phyloP scores from a whole-genome alignment of 2,113 vertebrate genomes.

The Seriola quinqueradiata region DNA sequence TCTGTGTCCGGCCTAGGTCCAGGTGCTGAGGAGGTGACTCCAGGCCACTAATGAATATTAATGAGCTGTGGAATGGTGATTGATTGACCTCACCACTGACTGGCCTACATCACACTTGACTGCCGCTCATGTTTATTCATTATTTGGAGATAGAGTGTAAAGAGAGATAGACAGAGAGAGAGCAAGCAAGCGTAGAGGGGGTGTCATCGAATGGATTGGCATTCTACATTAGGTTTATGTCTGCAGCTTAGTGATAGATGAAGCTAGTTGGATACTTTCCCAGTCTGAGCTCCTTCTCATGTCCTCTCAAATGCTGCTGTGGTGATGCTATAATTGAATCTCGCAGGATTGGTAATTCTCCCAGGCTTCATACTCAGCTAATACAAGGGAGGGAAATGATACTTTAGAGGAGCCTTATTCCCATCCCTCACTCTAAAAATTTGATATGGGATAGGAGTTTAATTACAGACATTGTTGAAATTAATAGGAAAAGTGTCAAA shows the following conservation, averaged over 20 bases:
- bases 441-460: conserved; percentile 71
- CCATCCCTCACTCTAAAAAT: conserved; percentile 62
- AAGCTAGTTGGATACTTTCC: conserved; percentile 75
- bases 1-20: conserved; percentile 71
- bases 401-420: conserved; percentile 71
- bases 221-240: conserved; percentile 77
- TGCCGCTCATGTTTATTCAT: conserved; percentile 85
- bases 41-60: conserved; percentile 83
- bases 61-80: conserved; percentile 81
- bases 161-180: conserved; percentile 39
- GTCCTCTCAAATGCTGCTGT: conserved; percentile 74
- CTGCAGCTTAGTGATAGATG: conserved; percentile 80
- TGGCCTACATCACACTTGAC: conserved; percentile 80
- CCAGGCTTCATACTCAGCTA: conserved; percentile 70
- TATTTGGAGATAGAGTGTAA: conserved; percentile 72
- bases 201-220: conserved; percentile 72
- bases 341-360: conserved; percentile 80
- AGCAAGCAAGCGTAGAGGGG: conserved; percentile 26
- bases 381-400: conserved; percentile 70
- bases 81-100: conserved; percentile 82
- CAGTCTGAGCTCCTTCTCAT: conserved; percentile 73
- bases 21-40: conserved; percentile 80
- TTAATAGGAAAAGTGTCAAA: conserved; percentile 77
- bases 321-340: conserved; percentile 81
- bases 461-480: conserved; percentile 78